phyloP scores from a whole-genome alignment of 2,888 invertebrate species.

The Kuschelorhynchus macadamiae region DNA sequence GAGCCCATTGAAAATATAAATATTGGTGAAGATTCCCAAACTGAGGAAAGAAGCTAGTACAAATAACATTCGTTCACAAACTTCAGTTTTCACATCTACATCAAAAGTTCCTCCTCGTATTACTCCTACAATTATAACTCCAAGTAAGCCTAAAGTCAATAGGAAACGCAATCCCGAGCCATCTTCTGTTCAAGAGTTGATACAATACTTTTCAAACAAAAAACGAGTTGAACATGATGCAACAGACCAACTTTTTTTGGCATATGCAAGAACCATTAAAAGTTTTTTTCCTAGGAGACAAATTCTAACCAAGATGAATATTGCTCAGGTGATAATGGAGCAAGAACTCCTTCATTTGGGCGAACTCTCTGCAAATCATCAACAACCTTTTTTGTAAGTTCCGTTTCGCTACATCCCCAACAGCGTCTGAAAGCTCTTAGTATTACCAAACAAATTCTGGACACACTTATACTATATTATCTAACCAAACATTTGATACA shows the following conservation, averaged over 20 bases:
- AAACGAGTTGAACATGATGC: background rate
- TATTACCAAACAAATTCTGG: too few relatives aligned
- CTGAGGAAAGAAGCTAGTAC: too few relatives aligned
- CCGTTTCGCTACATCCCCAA: too few relatives aligned
- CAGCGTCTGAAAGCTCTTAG: too few relatives aligned
- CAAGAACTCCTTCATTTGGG: slow-evolving; percentile 11
- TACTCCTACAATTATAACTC: too few relatives aligned
- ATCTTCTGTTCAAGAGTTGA: background rate
- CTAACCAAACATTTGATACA: too few relatives aligned
- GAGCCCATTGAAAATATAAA: background rate
- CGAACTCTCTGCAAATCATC: slow-evolving; percentile 4
- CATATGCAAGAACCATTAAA: too few relatives aligned
- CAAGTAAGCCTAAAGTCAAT: background rate
- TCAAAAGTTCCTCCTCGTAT: too few relatives aligned
- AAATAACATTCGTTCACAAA: background rate
- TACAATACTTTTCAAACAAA: slow-evolving; percentile 19
- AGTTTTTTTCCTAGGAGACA: slow-evolving; percentile 20
- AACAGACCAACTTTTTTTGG: too few relatives aligned
- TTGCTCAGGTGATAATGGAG: background rate
- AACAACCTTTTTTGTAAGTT: slow-evolving; percentile 15
- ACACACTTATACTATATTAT: too few relatives aligned
- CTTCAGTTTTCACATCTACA: too few relatives aligned
- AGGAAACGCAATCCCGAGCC: background rate
- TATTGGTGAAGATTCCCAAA: too few relatives aligned
- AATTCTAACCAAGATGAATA: slow-evolving; percentile 19